Evolutionary conservation across 1,140 invertebrate genomes (phyloP).

Genomic region (Dreissena rostriformis): DNA sequence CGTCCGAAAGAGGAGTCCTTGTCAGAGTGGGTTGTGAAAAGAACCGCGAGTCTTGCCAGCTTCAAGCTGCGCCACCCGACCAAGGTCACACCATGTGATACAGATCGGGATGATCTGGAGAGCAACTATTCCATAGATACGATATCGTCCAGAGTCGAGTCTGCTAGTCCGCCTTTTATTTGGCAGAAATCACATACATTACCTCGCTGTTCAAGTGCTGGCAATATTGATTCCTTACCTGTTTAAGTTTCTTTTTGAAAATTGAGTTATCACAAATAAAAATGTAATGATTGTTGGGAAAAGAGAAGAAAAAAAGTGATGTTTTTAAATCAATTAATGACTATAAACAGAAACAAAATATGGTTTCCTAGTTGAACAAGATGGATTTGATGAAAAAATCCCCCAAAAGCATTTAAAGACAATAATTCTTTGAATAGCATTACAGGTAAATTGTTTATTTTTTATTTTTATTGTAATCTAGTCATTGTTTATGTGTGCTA

Average conservation of each 20-base stretch:
- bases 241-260: conserved; percentile 10
- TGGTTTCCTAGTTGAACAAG: no score
- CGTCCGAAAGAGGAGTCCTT: conserved; percentile 72
- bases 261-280: no score
- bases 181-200: conserved; percentile 14
- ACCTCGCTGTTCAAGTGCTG: neutral
- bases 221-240: conserved; percentile 22
- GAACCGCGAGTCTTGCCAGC: conserved; percentile 69
- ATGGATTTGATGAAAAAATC: no score
- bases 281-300: no score
- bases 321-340: no score
- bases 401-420: no score
- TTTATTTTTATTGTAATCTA: no score
- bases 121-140: conserved; percentile 45
- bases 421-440: no score
- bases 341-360: no score
- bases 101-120: conserved; percentile 49
- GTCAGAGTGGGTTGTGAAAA: conserved; percentile 70
- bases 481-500: no score
- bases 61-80: conserved; percentile 60
- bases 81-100: conserved; percentile 47
- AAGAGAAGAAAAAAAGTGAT: no score
- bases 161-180: neutral
- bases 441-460: no score
- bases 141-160: conserved; percentile 22